phyloP scores from a whole-genome alignment of 2,888 invertebrate species.

The Campopleginae sp. region DNA sequence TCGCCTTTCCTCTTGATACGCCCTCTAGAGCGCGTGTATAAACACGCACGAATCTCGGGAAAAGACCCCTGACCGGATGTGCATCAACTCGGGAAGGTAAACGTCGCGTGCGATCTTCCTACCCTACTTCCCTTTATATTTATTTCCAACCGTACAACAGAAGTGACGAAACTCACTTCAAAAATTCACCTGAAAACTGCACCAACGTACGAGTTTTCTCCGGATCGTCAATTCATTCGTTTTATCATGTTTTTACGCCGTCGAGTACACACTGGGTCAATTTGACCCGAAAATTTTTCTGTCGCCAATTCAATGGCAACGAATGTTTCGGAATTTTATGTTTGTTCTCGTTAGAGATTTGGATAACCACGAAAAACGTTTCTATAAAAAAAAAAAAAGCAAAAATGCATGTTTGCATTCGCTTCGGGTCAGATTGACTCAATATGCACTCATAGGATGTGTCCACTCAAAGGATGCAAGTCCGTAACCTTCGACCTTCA shows the following conservation, averaged over 20 bases:
- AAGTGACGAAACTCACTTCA: not conserved
- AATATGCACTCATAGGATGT: too few relatives aligned
- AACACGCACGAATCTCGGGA: constrained; percentile 56
- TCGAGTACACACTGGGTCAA: not conserved
- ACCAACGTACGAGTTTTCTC: not conserved
- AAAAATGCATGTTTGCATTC: too few relatives aligned
- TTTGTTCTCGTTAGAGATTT: too few relatives aligned
- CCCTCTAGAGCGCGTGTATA: constrained; percentile 54
- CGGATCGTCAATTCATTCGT: not conserved
- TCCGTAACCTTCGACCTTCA: too few relatives aligned
- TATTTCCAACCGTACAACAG: not conserved
- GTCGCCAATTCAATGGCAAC: not conserved
- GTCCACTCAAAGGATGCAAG: too few relatives aligned
- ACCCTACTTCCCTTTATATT: constrained; percentile 29
- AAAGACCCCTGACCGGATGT: constrained; percentile 70
- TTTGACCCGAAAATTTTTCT: not conserved
- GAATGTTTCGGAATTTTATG: too few relatives aligned
- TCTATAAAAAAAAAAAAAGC: too few relatives aligned
- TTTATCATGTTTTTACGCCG: not conserved
- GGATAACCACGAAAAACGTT: too few relatives aligned
- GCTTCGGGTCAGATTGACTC: too few relatives aligned
- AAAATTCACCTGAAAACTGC: constrained; percentile 17
- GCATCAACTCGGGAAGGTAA: constrained; percentile 61
- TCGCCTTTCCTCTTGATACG: constrained; percentile 20
- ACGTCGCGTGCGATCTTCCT: constrained; percentile 67